Base-by-base conservation (phyloP, 2,113 vertebrate genomes). In the Mus pahari region DNA sequence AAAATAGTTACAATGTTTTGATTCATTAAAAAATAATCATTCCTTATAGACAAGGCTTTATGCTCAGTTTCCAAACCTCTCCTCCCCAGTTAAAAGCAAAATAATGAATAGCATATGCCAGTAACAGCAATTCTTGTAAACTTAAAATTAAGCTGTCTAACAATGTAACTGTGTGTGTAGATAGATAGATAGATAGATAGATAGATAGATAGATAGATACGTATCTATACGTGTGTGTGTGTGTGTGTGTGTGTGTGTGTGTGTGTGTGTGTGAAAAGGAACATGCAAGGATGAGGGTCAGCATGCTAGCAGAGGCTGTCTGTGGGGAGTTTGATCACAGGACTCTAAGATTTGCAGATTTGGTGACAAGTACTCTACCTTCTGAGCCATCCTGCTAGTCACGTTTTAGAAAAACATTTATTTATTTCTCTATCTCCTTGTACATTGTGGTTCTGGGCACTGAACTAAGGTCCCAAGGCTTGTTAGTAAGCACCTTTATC, bases 1-100 rank as follows among this genome's bases (percentile, higher is more conserved):
- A 94, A 97, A 91, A 73, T 1, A 89, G 45, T 87, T 79, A 89
- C 4, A 84, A 83, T 28, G 91, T 86, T 89, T 96, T 91, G 50
- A 71, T 66, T 90, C 50, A 22, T 50, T 70, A 42, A 89, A 62
- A 60, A 81, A n/a, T n/a, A 53, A 50, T 81, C 33, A 45, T 11
- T 77, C 42, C 20, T 78, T 50, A 36, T 36, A 42, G 12, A 22
- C 5, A 50, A 77, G 22, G 74, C 22, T 36, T 60, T 66, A 7
- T 45, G 42, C 45, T 66, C 28, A 33, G 33, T 78, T 36, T 77
- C 60, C 60, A 90, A 45, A 11, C 13, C 31, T 77, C 19, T 58
- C 39, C 71, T 62, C 53, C 28, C 17, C 68, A 89, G 9, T 4
- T 45, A 77, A 42, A 50, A 36, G 12, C 42, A 71, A 94, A 91